A percentile compares a stretch with the other conserved stretches of the same genome.
Conservation (phyloP, 2,888 invertebrate species). For the Caradrina kadenii region DNA sequence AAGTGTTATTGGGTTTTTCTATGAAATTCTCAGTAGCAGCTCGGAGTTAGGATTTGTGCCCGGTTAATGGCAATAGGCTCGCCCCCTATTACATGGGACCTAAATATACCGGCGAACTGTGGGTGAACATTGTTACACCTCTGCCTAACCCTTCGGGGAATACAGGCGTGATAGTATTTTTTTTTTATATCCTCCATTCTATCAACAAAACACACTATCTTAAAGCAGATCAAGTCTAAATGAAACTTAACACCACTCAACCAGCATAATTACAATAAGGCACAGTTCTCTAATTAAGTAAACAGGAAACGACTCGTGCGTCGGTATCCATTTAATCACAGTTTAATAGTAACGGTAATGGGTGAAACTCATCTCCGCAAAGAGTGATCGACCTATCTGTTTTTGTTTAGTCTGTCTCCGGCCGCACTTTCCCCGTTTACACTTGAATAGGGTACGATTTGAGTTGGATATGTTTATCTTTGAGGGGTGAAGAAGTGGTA, state of each 20-base stretch:
- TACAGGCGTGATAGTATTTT: no score
- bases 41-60: no score
- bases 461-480: constrained; percentile 21
- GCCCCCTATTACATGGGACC: no score
- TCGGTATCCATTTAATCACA: constrained; percentile 82
- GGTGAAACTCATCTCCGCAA: constrained; percentile 82
- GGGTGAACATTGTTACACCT: no score
- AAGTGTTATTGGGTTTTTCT: no score
- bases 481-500: constrained; percentile 5
- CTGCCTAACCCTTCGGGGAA: no score
- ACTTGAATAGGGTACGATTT: constrained; percentile 54
- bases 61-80: no score
- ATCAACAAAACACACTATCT: constrained; percentile 17
- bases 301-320: constrained; percentile 80
- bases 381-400: constrained; percentile 54
- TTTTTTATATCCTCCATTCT: no score
- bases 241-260: constrained; percentile 27
- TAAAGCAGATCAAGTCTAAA: constrained; percentile 23
- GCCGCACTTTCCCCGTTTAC: constrained; percentile 69
- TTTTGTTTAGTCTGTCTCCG: constrained; percentile 62
- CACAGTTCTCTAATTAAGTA: constrained; percentile 63
- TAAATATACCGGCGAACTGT: no score
- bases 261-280: constrained; percentile 57
- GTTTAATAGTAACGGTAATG: constrained; percentile 77
- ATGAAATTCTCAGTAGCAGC: no score